Percentiles rank a stretch among this genome's conserved stretches.
phyloP scores from a whole-genome alignment of 2,888 invertebrate species.

The Aelia acuminata region DNA sequence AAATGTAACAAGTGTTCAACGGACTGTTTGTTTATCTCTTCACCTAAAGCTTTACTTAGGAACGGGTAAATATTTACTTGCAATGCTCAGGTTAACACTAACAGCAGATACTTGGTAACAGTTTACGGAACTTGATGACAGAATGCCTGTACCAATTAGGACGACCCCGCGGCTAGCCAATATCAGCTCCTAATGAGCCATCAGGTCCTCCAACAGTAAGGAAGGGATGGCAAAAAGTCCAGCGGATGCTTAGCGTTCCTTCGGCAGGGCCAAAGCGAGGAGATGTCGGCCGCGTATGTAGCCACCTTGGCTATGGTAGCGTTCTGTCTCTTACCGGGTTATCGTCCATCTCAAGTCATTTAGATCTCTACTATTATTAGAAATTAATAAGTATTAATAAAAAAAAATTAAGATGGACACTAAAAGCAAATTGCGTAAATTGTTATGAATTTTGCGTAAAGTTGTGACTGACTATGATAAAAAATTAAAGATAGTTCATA shows the following conservation, averaged over 20 bases:
- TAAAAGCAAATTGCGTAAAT: too few relatives aligned
- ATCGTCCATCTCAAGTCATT: background rate
- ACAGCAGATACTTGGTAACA: background rate
- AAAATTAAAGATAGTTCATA: too few relatives aligned
- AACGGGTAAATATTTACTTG: too few relatives aligned
- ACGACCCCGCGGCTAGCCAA: background rate
- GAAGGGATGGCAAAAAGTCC: conserved; percentile 1
- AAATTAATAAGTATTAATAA: too few relatives aligned
- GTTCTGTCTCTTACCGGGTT: background rate
- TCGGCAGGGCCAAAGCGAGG: background rate
- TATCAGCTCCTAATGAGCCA: conserved; percentile 13
- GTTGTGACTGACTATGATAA: too few relatives aligned
- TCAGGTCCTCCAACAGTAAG: background rate
- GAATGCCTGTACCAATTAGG: conserved; percentile 20
- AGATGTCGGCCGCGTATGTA: background rate
- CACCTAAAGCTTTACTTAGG: too few relatives aligned
- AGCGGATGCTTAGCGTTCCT: conserved; percentile 5
- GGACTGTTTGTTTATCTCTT: too few relatives aligned
- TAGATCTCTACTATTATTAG: too few relatives aligned
- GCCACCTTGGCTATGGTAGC: background rate
- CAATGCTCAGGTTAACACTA: too few relatives aligned
- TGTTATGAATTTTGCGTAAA: too few relatives aligned
- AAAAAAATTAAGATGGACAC: too few relatives aligned
- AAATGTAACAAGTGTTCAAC: too few relatives aligned
- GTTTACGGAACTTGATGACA: background rate